Conservation (phyloP, 1,140 invertebrate genomes). For the Chrysomallon squamiferum region DNA sequence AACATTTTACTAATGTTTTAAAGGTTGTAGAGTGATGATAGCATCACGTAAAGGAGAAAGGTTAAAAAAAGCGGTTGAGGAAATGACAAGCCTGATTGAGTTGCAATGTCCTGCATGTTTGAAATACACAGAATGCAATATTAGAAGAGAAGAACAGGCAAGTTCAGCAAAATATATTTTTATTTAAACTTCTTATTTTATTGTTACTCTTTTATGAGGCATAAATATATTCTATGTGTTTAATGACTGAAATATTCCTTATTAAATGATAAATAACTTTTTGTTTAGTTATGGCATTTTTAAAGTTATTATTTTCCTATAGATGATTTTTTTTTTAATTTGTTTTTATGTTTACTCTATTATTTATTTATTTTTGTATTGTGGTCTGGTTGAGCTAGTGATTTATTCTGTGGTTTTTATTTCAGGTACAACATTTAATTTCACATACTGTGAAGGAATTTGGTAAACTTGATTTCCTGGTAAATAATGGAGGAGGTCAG, state of each 20-base stretch:
- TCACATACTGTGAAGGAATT: constrained; percentile 52
- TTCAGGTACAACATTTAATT: constrained; percentile 58
- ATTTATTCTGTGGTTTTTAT: no score
- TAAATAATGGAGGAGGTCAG: constrained; percentile 69
- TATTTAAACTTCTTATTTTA: no score
- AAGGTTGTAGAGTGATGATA: constrained; percentile 67
- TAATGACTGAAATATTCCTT: no score
- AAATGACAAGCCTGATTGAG: constrained; percentile 30
- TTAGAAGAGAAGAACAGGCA: constrained; percentile 66
- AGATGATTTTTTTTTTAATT: neutral
- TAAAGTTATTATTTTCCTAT: neutral
- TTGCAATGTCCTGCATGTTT: constrained; percentile 26
- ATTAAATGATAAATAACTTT: no score
- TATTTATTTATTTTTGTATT: neutral
- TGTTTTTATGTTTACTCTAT: neutral
- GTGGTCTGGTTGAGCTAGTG: no score
- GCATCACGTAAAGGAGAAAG: constrained; percentile 65
- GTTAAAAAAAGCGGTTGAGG: constrained; percentile 52
- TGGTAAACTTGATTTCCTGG: constrained; percentile 65
- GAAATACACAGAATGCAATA: constrained; percentile 63
- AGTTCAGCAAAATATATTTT: neutral
- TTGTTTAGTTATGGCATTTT: no score
- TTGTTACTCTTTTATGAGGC: no score
- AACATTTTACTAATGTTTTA: no score
- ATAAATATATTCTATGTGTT: no score